A percentile compares a stretch with the other conserved stretches of the same genome.
Evolutionary conservation across 2,888 invertebrate species (phyloP).

Genomic region (Leistus spinibarbis): DNA sequence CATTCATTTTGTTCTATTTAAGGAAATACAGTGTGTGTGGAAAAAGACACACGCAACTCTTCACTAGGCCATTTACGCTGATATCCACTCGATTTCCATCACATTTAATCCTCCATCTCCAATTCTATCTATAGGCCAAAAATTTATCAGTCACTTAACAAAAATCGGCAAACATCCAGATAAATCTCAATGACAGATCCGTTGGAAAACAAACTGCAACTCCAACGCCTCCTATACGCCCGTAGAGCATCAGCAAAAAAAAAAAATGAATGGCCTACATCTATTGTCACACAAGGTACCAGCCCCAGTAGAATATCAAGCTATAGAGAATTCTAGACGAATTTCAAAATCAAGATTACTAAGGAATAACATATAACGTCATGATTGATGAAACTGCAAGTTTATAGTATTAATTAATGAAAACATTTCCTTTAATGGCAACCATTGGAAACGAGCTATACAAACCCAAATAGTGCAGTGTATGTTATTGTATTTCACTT

Average conservation of each 20-base stretch:
- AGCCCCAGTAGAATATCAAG: background rate
- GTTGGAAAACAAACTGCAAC: background rate
- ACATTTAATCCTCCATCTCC: background rate
- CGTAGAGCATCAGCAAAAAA: background rate
- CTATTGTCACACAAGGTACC: background rate
- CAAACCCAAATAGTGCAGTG: too few relatives aligned
- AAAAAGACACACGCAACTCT: background rate
- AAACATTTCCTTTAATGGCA: too few relatives aligned
- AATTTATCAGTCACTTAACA: slow-evolving; percentile 19
- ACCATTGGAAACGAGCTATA: too few relatives aligned
- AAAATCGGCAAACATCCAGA: slow-evolving; percentile 21
- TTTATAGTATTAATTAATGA: too few relatives aligned
- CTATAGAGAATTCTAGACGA: background rate
- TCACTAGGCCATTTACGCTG: background rate
- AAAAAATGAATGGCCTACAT: background rate
- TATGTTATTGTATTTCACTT: too few relatives aligned
- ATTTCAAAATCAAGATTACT: background rate
- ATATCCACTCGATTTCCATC: background rate
- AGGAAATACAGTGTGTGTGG: background rate
- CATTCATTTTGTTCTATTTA: background rate
- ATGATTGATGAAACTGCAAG: too few relatives aligned
- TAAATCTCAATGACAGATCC: slow-evolving; percentile 18
- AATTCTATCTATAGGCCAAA: background rate
- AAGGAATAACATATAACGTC: background rate
- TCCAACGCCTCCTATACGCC: background rate